A percentile compares a stretch with the other conserved stretches of the same genome.
Conservation (phyloP, 2,113 vertebrate species). For the Callocephalon fimbriatum region DNA sequence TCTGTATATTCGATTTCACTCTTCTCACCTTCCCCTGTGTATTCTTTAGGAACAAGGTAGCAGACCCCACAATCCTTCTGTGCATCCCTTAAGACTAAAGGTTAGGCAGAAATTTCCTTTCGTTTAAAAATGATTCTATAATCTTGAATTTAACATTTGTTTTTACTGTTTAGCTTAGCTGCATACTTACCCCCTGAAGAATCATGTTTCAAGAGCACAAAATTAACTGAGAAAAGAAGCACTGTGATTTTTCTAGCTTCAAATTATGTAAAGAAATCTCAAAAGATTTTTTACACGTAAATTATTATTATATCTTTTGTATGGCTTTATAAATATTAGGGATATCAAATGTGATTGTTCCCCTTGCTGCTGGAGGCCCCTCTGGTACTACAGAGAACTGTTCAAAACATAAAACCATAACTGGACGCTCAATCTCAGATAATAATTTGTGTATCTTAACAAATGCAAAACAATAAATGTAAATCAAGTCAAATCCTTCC, state of each 20-base stretch:
- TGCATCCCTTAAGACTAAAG: neutral
- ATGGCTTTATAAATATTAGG: neutral
- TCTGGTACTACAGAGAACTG: neutral
- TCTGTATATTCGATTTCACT: neutral
- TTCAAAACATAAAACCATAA: neutral
- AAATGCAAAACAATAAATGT: slow-evolving; percentile 15
- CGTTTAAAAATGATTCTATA: neutral
- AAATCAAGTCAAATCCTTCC: slow-evolving; percentile 26
- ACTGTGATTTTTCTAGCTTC: neutral
- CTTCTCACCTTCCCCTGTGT: neutral
- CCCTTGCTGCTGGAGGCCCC: neutral
- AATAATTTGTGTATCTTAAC: slow-evolving; percentile 4
- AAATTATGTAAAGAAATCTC: neutral
- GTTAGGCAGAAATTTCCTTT: neutral
- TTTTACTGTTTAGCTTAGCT: neutral
- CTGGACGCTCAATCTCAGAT: neutral
- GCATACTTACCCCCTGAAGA: neutral
- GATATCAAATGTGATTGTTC: neutral
- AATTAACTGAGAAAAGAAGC: neutral
- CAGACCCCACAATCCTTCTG: neutral
- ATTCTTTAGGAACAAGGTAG: neutral
- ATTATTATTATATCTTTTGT: neutral
- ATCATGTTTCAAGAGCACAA: neutral
- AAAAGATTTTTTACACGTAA: neutral
- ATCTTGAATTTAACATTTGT: neutral